Evolutionary conservation across 2,888 invertebrate species (phyloP), one percentile per base, ranked within the genome.

Genomic region (Zygothrica quintamaculata): DNA sequence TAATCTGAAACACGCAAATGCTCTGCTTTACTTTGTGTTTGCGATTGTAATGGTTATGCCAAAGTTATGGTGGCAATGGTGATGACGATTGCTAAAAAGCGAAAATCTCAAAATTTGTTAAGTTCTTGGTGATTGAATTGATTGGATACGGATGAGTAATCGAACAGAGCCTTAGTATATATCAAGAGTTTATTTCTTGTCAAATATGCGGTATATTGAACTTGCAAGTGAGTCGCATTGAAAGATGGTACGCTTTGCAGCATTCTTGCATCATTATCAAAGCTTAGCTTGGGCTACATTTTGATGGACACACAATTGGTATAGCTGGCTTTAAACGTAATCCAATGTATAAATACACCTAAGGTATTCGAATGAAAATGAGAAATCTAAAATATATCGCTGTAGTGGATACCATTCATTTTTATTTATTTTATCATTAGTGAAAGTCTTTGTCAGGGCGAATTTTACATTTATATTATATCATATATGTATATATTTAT

Each of bases 121-220:
- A 77, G 69, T 61, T 64, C 65, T 74, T 74, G 81, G 62, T 82
- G 65, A 77, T 84, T 65, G 61, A 69, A 74, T 81, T 78, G 85
- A 84, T 84, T 78, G 85, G 84, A 78, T 61, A 78, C 50, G 51
- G 42, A 15, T 74, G 78, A 56, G 60, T 61, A 70, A 74, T 51
- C 46, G 70, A 65, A 65, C 50, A 56, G 44, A 34, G 37, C 36
- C 55, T 78, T 78, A 57, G 77, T 74, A 73, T 70, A 66, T 74
- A 77, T 78, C 74, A 71, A 34, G 37, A 82, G 78, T 78, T 78
- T 74, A 82, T 82, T 5, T 22, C 53, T 47, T 62, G 50, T 5
- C 3, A 22, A 22, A 51, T 56, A 29, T 64, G 77, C 65, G 65
- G 70, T 59, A 70, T 78, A 82, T 84, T 80, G 66, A 82, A 78